These are phyloP conservation scores for Hippasteria phrygiana DNA, from an alignment of 53 echinoderm and acorn worm species.

Conservation along the genomic window DNA sequence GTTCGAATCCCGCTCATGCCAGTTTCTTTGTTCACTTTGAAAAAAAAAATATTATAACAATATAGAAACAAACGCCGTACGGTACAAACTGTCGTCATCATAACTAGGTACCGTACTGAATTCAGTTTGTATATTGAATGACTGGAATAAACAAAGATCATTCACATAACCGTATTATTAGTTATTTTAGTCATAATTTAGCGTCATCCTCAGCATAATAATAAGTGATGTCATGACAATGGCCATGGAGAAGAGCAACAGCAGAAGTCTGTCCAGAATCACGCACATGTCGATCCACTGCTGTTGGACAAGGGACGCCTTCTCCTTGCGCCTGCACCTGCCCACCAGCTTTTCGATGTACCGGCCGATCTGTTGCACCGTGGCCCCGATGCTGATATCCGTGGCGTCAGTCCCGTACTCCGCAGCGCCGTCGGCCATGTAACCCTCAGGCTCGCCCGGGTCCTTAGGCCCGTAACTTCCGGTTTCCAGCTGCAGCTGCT, in stretches of 20 bases:
- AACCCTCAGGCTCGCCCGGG: neutral
- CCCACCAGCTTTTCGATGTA: constrained; percentile 73
- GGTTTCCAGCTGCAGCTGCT: constrained; percentile 70
- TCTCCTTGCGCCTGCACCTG: constrained; percentile 55
- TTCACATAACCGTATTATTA: constrained; percentile 27
- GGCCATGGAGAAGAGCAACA: constrained; percentile 68
- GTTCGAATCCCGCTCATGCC: too few relatives aligned
- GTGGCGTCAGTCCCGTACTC: constrained; percentile 67
- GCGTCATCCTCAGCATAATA: constrained; percentile 75
- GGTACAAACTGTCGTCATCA: too few relatives aligned
- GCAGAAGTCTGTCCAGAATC: constrained; percentile 80
- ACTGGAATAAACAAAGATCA: too few relatives aligned
- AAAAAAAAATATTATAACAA: too few relatives aligned
- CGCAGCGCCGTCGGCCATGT: neutral
- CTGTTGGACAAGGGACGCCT: constrained; percentile 69
- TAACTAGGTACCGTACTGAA: too few relatives aligned
- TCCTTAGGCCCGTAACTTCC: constrained; percentile 6
- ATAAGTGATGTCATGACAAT: constrained; percentile 65
- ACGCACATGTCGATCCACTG: constrained; percentile 94
- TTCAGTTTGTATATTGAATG: too few relatives aligned
- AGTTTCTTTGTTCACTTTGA: too few relatives aligned
- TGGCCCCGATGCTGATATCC: constrained; percentile 76
- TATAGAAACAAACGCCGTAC: too few relatives aligned
- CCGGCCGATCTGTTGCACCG: constrained; percentile 78
- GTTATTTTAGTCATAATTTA: constrained; percentile 15